Base-by-base conservation (phyloP, 1,140 invertebrate genomes). In the Papilio glaucus region DNA sequence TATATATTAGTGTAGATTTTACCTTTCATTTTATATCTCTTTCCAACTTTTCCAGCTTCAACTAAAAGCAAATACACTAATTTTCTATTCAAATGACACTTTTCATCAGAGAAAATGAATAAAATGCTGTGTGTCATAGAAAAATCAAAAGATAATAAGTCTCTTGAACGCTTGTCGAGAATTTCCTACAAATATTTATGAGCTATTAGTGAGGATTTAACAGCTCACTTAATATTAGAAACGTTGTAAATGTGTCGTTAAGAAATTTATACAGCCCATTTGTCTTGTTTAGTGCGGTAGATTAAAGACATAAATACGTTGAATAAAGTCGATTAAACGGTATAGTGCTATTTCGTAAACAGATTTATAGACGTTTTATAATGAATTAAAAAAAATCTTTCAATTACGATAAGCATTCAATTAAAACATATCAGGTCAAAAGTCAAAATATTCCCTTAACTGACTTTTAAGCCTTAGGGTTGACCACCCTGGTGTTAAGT, bases 141-240 rank as follows among this genome's bases (percentile, higher is more conserved):
- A 4, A 41, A 41, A 13, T 41, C 21, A 26, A 18, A 45, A 45
- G 42, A 53, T 8, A 0, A 21, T 12, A n/a, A 24, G 49, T 12
- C 49, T 15, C 42, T 45, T 53, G 49, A 53, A 12, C 24, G 18
- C 18, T 24, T 12, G 49, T 53, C 21, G 49, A 57, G 49, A 26
- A 57, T 57, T 57, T 57, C 21, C 10, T 57, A 57, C 18, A 57
- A 13, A 57, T 24, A 26, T 57, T 57, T 57, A 57, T 26, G 49
- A 57, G 10, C 49, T 57, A 57, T 57, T 24, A 57, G 49, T 57
- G 24, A 57, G 49, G 49, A 57, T 57, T 57, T 57, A 57, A 57
- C 10, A 24, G 49, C 49, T 57, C 49, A 57, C 49, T 57, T 57
- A 57, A 57, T 57, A 57, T 57, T 57, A 57, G 21, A 57, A 57